Base-by-base conservation (phyloP, 2,888 invertebrate species). In the Steromphala cineraria region DNA sequence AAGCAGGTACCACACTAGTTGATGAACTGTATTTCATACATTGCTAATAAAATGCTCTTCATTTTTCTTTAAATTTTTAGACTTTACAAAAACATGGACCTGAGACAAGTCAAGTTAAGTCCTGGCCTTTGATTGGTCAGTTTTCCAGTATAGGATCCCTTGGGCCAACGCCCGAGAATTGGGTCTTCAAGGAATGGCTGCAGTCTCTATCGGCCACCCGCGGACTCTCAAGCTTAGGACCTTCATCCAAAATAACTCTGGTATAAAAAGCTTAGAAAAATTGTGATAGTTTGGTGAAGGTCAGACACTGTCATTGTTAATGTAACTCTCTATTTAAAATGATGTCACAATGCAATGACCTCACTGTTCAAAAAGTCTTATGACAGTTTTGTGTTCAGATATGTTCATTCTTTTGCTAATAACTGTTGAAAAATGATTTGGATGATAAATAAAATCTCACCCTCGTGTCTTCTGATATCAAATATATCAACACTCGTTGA, bases 71-170 rank as follows among this genome's bases (percentile, higher is more conserved):
- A 28, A 52, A 80, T 75, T 13, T 5, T 36, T 56, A 87, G 89
- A 80, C 96, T 55, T 93, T 98, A 13, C 94, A 95, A 3, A 95
- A 96, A 82, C 95, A 97, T 91, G 96, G 96, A 53, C 92, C 91
- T n/a, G 78, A 84, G 4, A 56, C 89, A 94, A 84, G 94, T 92
- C 36, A 79, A 3, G 89, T 95, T 0, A 87, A 86, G 67, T 94
- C 95, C 0, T 96, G 97, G 95, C 95, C 96, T 0, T 94, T 98
- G 0, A 92, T 98, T 2, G 96, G 96, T 0, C 98, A 99, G 94
- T 96, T 97, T 80, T 98, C 98, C 46, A 98, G 98, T 86, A 96
- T 99, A 56, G 99, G 98, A 31, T 96, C 96, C 83, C 95, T 97
- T 77, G 98, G 98, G 0, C 94, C 95, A 15, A 87, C 85, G 19